Evolutionary conservation across 2,888 invertebrate species (phyloP).

Genomic region (Dioctria rufipes): DNA sequence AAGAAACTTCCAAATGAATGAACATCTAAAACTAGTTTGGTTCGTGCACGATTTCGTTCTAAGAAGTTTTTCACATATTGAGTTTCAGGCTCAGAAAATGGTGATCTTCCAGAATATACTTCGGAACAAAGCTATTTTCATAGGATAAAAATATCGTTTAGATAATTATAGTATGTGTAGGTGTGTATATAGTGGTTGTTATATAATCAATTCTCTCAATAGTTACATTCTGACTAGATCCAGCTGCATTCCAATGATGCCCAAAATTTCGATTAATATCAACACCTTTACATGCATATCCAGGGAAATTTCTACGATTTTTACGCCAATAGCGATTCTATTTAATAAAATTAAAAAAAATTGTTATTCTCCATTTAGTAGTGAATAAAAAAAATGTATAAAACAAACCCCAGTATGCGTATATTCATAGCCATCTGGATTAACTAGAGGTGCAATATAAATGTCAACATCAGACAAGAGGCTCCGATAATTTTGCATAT

Average conservation of each 20-base stretch:
- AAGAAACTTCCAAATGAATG: constrained; percentile 71
- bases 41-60: constrained; percentile 67
- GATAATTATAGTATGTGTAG: no score
- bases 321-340: constrained; percentile 78
- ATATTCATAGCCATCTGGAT: constrained; percentile 71
- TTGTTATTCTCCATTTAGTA: constrained; percentile 25
- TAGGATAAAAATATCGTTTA: constrained; percentile 45
- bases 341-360: constrained; percentile 32
- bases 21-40: constrained; percentile 70
- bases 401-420: constrained; percentile 66
- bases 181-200: no score
- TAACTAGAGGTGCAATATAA: constrained; percentile 68
- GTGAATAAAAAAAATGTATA: background rate
- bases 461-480: constrained; percentile 67
- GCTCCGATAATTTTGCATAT: constrained; percentile 68
- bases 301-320: constrained; percentile 74
- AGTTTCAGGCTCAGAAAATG: constrained; percentile 70
- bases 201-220: constrained; percentile 8
- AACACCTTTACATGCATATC: constrained; percentile 76
- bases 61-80: constrained; percentile 67
- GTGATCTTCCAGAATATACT: constrained; percentile 67
- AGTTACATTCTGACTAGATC: constrained; percentile 72
- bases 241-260: constrained; percentile 76
- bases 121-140: constrained; percentile 68
- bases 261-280: constrained; percentile 86